phyloP scores from a whole-genome alignment of 92 coral and sea anemone genomes.

The Epizoanthus fatuus region DNA sequence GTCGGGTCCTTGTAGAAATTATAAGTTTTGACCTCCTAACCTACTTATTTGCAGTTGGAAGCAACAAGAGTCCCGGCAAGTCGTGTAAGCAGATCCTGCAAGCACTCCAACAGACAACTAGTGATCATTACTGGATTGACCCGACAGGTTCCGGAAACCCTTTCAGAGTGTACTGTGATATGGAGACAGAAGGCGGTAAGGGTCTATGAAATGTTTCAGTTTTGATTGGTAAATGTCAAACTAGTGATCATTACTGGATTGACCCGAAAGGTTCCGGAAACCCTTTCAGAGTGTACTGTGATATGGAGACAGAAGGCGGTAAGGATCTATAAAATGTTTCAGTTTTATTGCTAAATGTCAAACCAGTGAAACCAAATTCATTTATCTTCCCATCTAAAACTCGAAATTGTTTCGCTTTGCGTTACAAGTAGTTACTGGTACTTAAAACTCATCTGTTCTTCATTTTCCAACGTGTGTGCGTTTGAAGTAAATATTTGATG shows the following conservation, averaged over 20 bases:
- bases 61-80: neutral
- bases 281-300: constrained; percentile 16
- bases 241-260: constrained; percentile 20
- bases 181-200: constrained; percentile 14
- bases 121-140: constrained; percentile 23
- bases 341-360: too few relatives aligned
- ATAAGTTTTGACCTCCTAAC: too few relatives aligned
- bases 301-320: constrained; percentile 12
- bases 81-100: neutral
- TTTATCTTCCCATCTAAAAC: too few relatives aligned
- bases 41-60: neutral
- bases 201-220: too few relatives aligned
- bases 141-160: constrained; percentile 4
- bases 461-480: too few relatives aligned
- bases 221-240: too few relatives aligned
- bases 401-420: too few relatives aligned
- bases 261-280: constrained; percentile 3
- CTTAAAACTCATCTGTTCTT: too few relatives aligned
- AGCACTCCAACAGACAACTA: neutral
- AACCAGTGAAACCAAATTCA: too few relatives aligned
- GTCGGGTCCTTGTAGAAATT: too few relatives aligned
- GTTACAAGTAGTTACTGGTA: too few relatives aligned
- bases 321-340: neutral
- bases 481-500: too few relatives aligned
- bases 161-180: constrained; percentile 15